Percentiles rank a stretch among this genome's conserved stretches.
phyloP scores from a whole-genome alignment of 53 echinoderm and acorn worm genomes.

The Zoroaster sp. region DNA sequence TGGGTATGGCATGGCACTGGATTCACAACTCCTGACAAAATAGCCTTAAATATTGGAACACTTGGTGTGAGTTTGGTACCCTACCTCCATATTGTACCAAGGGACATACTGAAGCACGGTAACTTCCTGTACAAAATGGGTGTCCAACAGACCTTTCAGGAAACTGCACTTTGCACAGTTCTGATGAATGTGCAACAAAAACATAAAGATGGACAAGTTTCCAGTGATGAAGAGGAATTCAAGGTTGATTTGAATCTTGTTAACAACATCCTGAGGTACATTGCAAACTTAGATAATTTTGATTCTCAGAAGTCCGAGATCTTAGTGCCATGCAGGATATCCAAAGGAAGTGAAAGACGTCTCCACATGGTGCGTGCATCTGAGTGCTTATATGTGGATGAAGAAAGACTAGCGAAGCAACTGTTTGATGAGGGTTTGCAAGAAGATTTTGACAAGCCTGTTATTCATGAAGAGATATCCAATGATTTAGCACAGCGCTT shows the following conservation, averaged over 20 bases:
- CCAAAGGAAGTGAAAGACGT: background rate
- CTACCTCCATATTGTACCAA: conserved; percentile 15
- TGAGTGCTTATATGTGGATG: conserved; percentile 42
- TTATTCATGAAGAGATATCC: conserved; percentile 49
- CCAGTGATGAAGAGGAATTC: background rate
- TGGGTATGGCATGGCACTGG: conserved; percentile 76
- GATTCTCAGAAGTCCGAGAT: background rate
- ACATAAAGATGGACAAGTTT: background rate
- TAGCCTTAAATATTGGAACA: conserved; percentile 27
- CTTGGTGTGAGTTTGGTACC: conserved; percentile 8
- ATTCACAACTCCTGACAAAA: conserved; percentile 53
- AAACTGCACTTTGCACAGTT: background rate
- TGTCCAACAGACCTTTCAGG: background rate
- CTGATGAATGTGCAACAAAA: background rate
- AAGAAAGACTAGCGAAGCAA: conserved; percentile 21
- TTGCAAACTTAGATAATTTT: background rate
- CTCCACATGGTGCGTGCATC: background rate
- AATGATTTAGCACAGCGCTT: conserved; percentile 43
- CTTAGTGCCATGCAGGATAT: conserved; percentile 23
- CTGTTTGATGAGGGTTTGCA: background rate
- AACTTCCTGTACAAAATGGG: background rate
- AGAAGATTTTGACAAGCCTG: conserved; percentile 12
- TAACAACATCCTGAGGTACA: conserved; percentile 6
- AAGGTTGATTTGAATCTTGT: conserved; percentile 15
- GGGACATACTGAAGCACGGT: background rate